phyloP scores from a whole-genome alignment of 2,113 vertebrate species.

The Plecturocebus donacophilus region DNA sequence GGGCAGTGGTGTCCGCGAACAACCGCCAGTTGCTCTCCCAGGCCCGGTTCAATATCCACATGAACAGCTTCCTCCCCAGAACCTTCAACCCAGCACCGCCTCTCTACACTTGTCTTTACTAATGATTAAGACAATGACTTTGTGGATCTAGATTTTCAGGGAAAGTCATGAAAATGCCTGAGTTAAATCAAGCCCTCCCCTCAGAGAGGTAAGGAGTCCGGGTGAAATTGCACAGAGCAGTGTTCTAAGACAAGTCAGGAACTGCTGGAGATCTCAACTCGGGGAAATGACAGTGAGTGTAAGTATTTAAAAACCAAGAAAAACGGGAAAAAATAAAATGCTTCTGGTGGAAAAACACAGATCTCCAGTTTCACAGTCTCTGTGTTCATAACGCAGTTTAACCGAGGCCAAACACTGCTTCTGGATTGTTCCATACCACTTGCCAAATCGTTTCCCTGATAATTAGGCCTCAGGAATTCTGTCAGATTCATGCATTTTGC shows the following conservation, averaged over 20 bases:
- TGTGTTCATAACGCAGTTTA: not conserved
- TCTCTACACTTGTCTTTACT: not conserved
- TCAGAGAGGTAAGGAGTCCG: not conserved
- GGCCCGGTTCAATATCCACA: rapidly evolving
- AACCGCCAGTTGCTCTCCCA: rapidly evolving
- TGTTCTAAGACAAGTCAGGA: not conserved
- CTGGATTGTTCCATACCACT: not conserved
- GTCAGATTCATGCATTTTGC: not conserved
- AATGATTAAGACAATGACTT: not conserved
- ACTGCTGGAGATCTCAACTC: not conserved
- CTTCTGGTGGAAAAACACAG: not conserved
- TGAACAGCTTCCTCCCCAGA: not conserved
- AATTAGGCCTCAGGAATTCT: not conserved
- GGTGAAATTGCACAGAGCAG: not conserved
- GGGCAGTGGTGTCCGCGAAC: not conserved
- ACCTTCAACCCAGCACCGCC: rapidly evolving
- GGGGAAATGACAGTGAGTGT: rapidly evolving
- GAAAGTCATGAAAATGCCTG: not conserved
- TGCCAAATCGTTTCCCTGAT: not conserved
- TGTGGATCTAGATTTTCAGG: not conserved
- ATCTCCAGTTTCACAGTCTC: not conserved
- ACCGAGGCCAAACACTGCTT: not conserved
- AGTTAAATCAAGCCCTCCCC: not conserved
- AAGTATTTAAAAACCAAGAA: not conserved
- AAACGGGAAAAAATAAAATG: not conserved